These are phyloP conservation scores for Drosophila miranda DNA, from an alignment of 1,140 invertebrate genomes.

Conservation along the genomic window DNA sequence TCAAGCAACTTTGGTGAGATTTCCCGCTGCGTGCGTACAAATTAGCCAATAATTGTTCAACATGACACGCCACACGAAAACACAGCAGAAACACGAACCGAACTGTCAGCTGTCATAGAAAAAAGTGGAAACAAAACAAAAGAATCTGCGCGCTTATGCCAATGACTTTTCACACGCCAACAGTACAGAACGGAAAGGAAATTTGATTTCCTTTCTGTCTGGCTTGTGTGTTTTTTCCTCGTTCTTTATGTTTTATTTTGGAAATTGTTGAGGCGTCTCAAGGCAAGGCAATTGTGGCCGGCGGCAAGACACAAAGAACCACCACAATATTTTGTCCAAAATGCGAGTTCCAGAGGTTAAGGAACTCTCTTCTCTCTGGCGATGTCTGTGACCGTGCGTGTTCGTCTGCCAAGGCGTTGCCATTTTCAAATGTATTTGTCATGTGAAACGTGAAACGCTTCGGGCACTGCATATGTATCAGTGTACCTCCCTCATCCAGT, in stretches of 20 bases:
- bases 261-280: constrained; percentile 31
- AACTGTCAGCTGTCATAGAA: constrained; percentile 43
- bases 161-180: constrained; percentile 54
- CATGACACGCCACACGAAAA: constrained; percentile 49
- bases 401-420: constrained; percentile 46
- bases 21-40: constrained; percentile 70
- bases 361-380: constrained; percentile 35
- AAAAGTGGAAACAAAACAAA: constrained; percentile 25
- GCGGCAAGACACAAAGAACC: constrained; percentile 26
- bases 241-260: constrained; percentile 3
- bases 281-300: constrained; percentile 39
- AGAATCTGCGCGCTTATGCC: constrained; percentile 37
- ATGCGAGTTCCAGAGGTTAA: constrained; percentile 55
- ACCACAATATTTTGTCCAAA: constrained; percentile 25
- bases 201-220: constrained; percentile 39
- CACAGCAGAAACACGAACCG: constrained; percentile 8
- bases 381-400: constrained; percentile 3
- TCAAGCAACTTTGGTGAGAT: constrained; percentile 67
- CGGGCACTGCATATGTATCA: constrained; percentile 20
- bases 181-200: constrained; percentile 33
- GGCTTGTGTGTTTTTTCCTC: background rate
- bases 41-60: constrained; percentile 76
- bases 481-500: too few species aligned
- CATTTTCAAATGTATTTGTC: constrained; percentile 67
- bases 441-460: constrained; percentile 45